A percentile compares a stretch with the other conserved stretches of the same genome.
Evolutionary conservation across 1,140 invertebrate species (phyloP).

Genomic region (Grapholita molesta): DNA sequence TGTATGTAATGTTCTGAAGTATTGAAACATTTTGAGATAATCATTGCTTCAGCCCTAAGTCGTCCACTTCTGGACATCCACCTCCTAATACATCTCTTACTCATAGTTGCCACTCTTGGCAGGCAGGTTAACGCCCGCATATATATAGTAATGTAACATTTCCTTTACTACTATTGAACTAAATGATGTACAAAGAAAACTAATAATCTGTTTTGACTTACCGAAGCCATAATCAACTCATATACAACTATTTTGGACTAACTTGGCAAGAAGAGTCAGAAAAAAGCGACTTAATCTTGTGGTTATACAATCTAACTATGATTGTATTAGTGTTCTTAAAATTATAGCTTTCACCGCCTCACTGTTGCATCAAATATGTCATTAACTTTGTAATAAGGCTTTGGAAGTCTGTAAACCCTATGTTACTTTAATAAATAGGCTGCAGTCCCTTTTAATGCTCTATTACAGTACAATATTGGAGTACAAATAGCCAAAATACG

Average conservation of each 20-base stretch:
- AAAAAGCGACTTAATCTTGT: neutral
- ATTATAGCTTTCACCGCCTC: neutral
- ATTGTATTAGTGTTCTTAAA: neutral
- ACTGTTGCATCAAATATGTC: neutral
- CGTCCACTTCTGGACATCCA: too few relatives aligned
- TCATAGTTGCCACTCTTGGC: too few relatives aligned
- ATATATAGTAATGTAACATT: too few relatives aligned
- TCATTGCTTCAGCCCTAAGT: too few relatives aligned
- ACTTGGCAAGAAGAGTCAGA: neutral
- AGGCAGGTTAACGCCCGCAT: too few relatives aligned
- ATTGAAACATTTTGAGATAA: too few relatives aligned
- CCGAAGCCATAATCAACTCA: neutral
- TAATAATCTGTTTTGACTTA: too few relatives aligned
- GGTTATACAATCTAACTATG: neutral
- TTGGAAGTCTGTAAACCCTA: neutral
- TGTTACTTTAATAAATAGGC: neutral
- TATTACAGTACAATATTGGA: neutral
- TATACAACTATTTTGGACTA: neutral
- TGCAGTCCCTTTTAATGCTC: slow-evolving; percentile 15
- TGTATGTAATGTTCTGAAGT: too few relatives aligned
- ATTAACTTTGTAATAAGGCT: neutral
- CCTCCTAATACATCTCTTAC: too few relatives aligned
- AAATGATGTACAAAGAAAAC: neutral
- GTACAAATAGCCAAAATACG: slow-evolving; percentile 30
- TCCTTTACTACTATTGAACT: neutral